Evolutionary conservation across 2,113 vertebrate species (phyloP).

Genomic region (Eolophus roseicapilla): DNA sequence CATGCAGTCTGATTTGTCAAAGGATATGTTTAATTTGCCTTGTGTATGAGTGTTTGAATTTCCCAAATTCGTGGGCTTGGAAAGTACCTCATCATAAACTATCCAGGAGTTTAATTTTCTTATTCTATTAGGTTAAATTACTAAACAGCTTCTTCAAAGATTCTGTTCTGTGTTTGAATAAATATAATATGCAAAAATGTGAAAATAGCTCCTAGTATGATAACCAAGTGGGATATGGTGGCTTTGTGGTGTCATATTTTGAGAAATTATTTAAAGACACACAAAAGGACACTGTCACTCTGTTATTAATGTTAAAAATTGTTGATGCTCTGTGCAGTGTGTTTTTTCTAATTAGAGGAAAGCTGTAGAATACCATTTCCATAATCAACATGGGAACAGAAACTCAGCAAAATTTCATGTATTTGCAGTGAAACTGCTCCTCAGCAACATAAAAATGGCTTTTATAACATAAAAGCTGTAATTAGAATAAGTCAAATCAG

Average conservation of each 20-base stretch:
- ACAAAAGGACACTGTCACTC: constrained; percentile 67
- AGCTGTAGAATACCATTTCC: constrained; percentile 74
- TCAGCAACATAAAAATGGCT: constrained; percentile 80
- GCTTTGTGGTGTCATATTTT: constrained; percentile 47
- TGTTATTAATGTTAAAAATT: constrained; percentile 78
- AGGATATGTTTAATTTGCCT: background rate
- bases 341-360: constrained; percentile 83
- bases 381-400: constrained; percentile 77
- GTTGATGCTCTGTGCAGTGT: constrained; percentile 74
- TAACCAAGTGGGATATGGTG: background rate
- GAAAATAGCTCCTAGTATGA: background rate
- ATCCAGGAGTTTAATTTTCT: constrained; percentile 43
- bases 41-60: background rate
- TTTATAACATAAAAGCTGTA: constrained; percentile 83
- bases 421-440: constrained; percentile 78
- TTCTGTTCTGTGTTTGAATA: background rate
- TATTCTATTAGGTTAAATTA: constrained; percentile 51
- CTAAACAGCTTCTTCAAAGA: constrained; percentile 37
- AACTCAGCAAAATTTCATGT: constrained; percentile 79
- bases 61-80: constrained; percentile 12
- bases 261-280: constrained; percentile 59
- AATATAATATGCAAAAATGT: constrained; percentile 36
- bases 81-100: background rate
- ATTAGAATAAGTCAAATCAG: constrained; percentile 87
- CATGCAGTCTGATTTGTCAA: background rate